Evolutionary conservation across 2,888 invertebrate species (phyloP).

Genomic region (Oligia latruncula): DNA sequence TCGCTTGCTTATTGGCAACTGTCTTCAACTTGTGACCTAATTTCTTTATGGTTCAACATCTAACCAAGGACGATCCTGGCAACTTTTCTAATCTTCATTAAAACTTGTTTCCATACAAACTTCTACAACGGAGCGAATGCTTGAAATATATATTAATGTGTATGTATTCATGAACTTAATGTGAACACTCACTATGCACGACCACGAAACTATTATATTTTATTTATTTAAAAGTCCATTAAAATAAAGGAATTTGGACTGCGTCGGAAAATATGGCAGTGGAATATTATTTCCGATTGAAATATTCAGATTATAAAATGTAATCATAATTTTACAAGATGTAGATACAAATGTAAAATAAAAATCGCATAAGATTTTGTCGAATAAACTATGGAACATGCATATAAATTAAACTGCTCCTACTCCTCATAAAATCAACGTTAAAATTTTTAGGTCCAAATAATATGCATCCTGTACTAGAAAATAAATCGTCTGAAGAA

Average conservation of each 20-base stretch:
- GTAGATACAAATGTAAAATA: background rate
- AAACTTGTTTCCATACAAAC: background rate
- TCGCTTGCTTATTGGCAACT: background rate
- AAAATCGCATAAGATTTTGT: background rate
- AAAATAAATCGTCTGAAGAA: background rate
- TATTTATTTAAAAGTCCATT: slow-evolving; percentile 67
- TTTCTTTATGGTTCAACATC: background rate
- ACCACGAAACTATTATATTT: slow-evolving; percentile 72
- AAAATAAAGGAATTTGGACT: slow-evolving; percentile 69
- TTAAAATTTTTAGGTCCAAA: background rate
- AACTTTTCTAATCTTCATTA: background rate
- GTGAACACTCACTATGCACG: slow-evolving; percentile 77
- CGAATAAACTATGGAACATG: background rate
- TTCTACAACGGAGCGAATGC: slow-evolving; percentile 49
- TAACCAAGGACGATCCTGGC: background rate
- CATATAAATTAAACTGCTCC: slow-evolving; percentile 2
- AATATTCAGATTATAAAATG: slow-evolving; percentile 2
- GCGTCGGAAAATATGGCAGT: slow-evolving; percentile 66
- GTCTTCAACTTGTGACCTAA: background rate
- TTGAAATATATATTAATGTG: slow-evolving; percentile 52
- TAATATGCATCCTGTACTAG: background rate
- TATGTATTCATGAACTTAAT: slow-evolving; percentile 63
- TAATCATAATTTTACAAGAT: background rate
- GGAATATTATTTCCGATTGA: slow-evolving; percentile 46
- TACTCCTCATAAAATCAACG: background rate